Conservation (phyloP, 2,888 invertebrate genomes). For the Dryococelus australis region DNA sequence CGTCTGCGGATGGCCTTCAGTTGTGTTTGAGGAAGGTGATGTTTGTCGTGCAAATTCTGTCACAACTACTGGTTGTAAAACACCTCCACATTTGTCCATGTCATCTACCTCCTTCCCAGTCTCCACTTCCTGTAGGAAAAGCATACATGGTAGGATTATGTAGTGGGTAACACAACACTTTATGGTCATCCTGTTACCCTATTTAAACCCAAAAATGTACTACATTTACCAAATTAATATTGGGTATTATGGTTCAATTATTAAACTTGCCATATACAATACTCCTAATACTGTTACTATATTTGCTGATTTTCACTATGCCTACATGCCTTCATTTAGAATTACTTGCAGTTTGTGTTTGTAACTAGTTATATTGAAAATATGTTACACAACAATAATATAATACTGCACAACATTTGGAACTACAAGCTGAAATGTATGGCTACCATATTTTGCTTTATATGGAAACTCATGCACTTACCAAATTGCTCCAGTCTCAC, state of each 20-base stretch:
- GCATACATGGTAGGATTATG: not conserved
- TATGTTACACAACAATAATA: not conserved
- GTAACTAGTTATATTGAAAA: not conserved
- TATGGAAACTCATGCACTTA: not conserved
- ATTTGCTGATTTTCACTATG: not conserved
- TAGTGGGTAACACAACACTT: not conserved
- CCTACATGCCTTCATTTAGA: not conserved
- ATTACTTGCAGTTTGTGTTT: not conserved
- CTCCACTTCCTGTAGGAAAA: not conserved
- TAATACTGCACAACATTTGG: not conserved
- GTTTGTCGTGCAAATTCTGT: not conserved
- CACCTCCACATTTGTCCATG: not conserved
- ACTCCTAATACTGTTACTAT: not conserved
- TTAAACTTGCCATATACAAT: not conserved
- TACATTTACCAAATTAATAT: too few relatives aligned
- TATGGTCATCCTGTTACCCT: not conserved
- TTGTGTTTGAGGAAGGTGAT: not conserved
- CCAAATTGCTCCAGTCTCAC: not conserved
- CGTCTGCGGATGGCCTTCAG: not conserved
- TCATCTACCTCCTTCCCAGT: not conserved
- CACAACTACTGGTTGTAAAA: not conserved
- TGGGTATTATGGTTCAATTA: not conserved
- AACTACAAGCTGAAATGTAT: not conserved
- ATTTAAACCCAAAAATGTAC: not conserved
- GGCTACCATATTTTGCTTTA: not conserved